Conservation (phyloP, 1,140 invertebrate genomes). For the Mizuhopecten yessoensis region DNA sequence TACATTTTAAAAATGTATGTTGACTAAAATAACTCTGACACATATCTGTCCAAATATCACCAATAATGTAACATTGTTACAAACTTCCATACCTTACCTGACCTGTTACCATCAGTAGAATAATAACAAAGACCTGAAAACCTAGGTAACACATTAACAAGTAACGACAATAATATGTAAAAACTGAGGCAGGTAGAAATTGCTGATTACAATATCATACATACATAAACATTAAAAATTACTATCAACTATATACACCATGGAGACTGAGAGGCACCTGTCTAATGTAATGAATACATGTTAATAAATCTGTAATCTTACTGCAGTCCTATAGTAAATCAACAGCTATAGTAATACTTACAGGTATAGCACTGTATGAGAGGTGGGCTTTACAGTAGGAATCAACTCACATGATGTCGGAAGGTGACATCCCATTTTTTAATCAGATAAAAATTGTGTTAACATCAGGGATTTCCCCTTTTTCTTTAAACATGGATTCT, state of each 20-base stretch:
- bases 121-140: background rate
- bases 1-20: no score
- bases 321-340: background rate
- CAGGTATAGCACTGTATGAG: no score
- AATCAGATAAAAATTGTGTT: no score
- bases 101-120: background rate
- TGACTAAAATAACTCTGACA: no score
- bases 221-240: no score
- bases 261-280: background rate
- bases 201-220: no score
- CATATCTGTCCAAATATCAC: background rate
- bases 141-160: background rate
- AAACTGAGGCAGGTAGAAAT: background rate
- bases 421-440: no score
- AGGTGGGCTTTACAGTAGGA: no score
- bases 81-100: background rate
- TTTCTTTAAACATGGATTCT: no score
- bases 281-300: background rate
- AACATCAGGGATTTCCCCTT: no score
- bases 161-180: background rate
- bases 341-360: background rate
- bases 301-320: background rate
- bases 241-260: background rate
- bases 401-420: no score
- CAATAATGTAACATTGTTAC: background rate